Conservation (phyloP, 1,140 invertebrate species). For the Eubasilissa regina region DNA sequence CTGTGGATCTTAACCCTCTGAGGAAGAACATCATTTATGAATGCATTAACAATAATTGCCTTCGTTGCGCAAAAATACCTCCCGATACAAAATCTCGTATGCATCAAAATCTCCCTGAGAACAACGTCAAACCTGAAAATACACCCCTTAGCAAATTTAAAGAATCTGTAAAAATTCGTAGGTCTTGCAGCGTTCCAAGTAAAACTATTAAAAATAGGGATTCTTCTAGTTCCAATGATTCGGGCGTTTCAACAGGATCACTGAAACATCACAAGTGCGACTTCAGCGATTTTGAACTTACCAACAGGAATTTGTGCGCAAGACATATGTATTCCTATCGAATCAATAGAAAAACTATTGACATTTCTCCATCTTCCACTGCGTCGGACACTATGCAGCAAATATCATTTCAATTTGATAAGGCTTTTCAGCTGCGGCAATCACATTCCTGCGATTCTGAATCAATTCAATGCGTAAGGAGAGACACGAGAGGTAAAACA, state of each 20-base stretch:
- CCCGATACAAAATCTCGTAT: not conserved
- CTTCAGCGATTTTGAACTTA: conserved; percentile 77
- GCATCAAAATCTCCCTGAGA: conserved; percentile 37
- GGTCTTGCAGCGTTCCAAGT: conserved; percentile 84
- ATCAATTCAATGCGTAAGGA: conserved; percentile 66
- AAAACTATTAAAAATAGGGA: conserved; percentile 79
- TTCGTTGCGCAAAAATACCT: conserved; percentile 23
- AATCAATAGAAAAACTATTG: conserved; percentile 68
- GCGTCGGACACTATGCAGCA: conserved; percentile 81
- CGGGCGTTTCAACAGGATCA: conserved; percentile 79
- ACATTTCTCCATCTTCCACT: too few relatives aligned
- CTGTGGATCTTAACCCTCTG: conserved; percentile 67
- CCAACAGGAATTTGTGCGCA: conserved; percentile 70
- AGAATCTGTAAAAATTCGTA: conserved; percentile 78
- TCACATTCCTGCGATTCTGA: conserved; percentile 82
- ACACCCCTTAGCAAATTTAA: conserved; percentile 67
- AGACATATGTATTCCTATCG: conserved; percentile 67
- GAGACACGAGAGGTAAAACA: conserved; percentile 61
- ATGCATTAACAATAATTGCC: conserved; percentile 64
- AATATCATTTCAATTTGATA: conserved; percentile 81
- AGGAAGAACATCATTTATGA: conserved; percentile 64
- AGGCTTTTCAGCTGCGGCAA: conserved; percentile 76
- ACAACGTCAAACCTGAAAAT: conserved; percentile 65
- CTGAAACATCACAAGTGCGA: conserved; percentile 76
- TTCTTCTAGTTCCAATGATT: conserved; percentile 83